Conservation (phyloP, 2,797 vertebrate species). For the Nyctibius grandis region DNA sequence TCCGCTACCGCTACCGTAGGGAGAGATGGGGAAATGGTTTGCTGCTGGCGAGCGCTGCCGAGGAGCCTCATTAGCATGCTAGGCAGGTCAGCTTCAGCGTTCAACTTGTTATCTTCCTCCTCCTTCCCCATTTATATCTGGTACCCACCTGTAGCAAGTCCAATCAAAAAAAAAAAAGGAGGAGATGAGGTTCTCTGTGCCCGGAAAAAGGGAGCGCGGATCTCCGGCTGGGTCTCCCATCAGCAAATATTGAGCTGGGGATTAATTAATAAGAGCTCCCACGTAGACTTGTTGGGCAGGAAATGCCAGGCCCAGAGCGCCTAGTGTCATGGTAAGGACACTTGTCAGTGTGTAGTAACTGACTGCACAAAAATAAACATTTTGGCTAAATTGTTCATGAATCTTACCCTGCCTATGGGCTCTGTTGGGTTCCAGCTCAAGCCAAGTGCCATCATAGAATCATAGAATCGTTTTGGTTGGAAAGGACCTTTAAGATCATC, state of each 20-base stretch:
- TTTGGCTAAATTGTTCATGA: neutral
- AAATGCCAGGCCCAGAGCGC: neutral
- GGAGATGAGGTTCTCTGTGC: neutral
- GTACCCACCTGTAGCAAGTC: neutral
- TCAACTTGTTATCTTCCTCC: neutral
- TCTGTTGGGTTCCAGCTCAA: neutral
- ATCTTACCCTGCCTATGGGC: neutral
- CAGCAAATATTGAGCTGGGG: neutral
- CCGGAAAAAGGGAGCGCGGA: accelerated
- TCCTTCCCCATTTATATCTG: neutral
- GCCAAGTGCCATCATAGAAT: accelerated
- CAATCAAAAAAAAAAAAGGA: accelerated
- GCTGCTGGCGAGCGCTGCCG: accelerated
- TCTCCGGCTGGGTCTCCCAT: accelerated
- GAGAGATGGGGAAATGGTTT: neutral
- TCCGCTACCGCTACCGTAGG: accelerated
- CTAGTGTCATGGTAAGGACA: neutral
- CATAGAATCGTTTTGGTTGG: too few species aligned
- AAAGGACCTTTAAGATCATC: too few species aligned
- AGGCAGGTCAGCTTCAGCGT: neutral
- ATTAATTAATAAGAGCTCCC: neutral
- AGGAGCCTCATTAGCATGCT: neutral
- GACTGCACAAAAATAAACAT: neutral
- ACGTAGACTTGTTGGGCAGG: neutral
- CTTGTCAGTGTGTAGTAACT: neutral